phyloP scores from a whole-genome alignment of 1,140 invertebrate genomes.

The Temnothorax curvispinosus region DNA sequence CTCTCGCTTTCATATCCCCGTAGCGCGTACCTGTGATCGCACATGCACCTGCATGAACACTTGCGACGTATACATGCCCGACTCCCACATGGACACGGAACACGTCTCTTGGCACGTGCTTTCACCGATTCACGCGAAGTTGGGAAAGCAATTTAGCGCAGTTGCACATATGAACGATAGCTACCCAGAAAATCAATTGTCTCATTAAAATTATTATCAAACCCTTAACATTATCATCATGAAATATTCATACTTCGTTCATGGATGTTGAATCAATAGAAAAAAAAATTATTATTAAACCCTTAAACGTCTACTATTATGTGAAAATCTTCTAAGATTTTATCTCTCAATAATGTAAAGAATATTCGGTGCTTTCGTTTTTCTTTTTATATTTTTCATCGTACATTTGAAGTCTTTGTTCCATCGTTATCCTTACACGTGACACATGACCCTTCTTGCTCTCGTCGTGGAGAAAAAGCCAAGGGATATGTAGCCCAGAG shows the following conservation, averaged over 20 bases:
- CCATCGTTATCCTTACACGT: not conserved
- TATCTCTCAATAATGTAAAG: not conserved
- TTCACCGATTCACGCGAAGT: not conserved
- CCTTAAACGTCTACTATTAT: not conserved
- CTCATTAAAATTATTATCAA: not conserved
- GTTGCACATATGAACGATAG: too few species aligned
- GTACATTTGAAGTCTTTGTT: conserved; percentile 11
- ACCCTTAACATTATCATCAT: not conserved
- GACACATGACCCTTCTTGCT: not conserved
- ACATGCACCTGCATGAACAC: conserved; percentile 60
- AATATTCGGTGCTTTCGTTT: not conserved
- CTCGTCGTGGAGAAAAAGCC: not conserved
- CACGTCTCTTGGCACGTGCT: not conserved
- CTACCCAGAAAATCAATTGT: not conserved
- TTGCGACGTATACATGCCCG: not conserved
- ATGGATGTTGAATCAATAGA: not conserved
- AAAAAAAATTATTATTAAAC: not conserved
- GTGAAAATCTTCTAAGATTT: not conserved
- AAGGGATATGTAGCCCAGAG: not conserved
- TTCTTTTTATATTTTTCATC: not conserved
- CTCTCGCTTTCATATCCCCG: conserved; percentile 74
- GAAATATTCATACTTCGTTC: not conserved
- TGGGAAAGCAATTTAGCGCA: not conserved
- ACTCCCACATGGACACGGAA: not conserved
- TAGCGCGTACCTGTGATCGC: conserved; percentile 24